Percentiles rank a stretch among this genome's conserved stretches.
Evolutionary conservation across 2,113 vertebrate species (phyloP).

Genomic region (Aegypius monachus): DNA sequence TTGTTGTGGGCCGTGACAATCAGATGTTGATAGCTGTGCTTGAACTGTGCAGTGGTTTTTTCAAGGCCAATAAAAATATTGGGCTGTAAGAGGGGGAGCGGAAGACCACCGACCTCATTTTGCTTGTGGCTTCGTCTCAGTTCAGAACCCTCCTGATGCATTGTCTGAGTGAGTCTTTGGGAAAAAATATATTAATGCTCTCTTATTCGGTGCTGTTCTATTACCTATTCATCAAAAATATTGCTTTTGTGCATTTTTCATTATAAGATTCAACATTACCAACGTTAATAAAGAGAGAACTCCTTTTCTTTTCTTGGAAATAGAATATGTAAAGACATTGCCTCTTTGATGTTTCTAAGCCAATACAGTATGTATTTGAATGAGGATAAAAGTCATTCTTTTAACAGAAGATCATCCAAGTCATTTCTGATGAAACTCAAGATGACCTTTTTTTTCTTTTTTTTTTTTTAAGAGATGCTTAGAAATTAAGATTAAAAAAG

Average conservation of each 20-base stretch:
- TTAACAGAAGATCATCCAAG: conserved; percentile 64
- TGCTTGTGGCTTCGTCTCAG: background rate
- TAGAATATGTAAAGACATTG: conserved; percentile 78
- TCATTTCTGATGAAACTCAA: conserved; percentile 64
- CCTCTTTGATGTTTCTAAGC: conserved; percentile 79
- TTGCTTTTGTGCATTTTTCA: conserved; percentile 81
- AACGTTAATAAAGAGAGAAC: conserved; percentile 78
- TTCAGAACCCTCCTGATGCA: conserved; percentile 9
- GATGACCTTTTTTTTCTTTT: background rate
- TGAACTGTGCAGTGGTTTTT: background rate
- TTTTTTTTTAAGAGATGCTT: background rate
- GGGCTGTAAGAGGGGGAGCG: background rate
- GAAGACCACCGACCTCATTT: background rate
- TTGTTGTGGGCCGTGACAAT: background rate
- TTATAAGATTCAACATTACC: conserved; percentile 82
- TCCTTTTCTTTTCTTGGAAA: conserved; percentile 74
- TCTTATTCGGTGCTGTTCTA: conserved; percentile 60
- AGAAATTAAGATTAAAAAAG: background rate
- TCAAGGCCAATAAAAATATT: conserved; percentile 4
- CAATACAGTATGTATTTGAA: conserved; percentile 82
- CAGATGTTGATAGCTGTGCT: background rate
- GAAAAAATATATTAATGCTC: conserved; percentile 54
- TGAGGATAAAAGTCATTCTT: conserved; percentile 72
- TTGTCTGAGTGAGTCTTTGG: conserved; percentile 23
- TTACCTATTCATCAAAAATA: conserved; percentile 83